Evolutionary conservation across 2,888 invertebrate species (phyloP).

Genomic region (Heliconius ismenius): DNA sequence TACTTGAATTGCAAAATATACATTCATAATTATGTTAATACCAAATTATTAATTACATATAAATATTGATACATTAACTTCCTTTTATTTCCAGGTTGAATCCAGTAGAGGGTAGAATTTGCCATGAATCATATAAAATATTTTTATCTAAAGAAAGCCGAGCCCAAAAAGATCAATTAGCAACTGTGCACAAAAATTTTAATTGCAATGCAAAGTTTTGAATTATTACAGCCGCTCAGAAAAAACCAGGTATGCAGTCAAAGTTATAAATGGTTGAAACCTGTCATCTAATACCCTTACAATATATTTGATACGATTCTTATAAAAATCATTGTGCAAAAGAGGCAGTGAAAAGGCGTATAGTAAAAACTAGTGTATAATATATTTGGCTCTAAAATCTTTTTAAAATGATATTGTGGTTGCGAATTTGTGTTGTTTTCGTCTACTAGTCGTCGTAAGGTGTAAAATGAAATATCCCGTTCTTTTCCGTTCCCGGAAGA

Average conservation of each 20-base stretch:
- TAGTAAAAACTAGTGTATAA: conserved; percentile 6
- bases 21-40: background rate
- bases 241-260: conserved; percentile 11
- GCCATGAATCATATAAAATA: background rate
- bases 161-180: conserved; percentile 5
- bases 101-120: too few species aligned
- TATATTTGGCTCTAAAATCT: background rate
- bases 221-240: background rate
- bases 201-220: conserved; percentile 21
- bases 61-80: background rate
- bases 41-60: background rate
- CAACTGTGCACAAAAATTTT: conserved; percentile 7
- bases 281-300: conserved; percentile 27
- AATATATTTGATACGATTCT: conserved; percentile 26
- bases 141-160: background rate
- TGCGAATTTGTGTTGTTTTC: background rate
- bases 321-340: conserved; percentile 20
- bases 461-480: too few species aligned
- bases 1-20: background rate
- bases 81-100: background rate
- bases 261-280: conserved; percentile 15
- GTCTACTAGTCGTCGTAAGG: too few species aligned
- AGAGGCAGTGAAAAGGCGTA: conserved; percentile 25
- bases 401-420: background rate
- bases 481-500: too few species aligned